Conservation (phyloP, 2,797 vertebrate genomes). For the Loriculus beryllinus region DNA sequence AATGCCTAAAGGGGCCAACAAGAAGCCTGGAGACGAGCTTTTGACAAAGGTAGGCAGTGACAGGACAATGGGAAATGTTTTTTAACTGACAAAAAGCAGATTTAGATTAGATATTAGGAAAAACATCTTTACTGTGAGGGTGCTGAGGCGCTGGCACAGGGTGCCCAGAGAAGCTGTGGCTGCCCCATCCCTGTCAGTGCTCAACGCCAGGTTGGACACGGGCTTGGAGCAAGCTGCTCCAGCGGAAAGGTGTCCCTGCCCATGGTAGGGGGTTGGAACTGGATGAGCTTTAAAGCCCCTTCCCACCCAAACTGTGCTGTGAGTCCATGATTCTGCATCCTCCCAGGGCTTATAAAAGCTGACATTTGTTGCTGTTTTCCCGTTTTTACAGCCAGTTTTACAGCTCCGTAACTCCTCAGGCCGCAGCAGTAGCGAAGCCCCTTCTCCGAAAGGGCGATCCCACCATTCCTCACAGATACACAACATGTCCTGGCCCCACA, state of each 20-base stretch:
- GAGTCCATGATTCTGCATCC: not conserved
- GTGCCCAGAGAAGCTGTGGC: not conserved
- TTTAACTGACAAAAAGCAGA: not conserved
- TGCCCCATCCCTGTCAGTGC: not conserved
- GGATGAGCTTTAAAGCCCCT: not conserved
- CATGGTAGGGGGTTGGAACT: not conserved
- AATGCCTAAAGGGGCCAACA: not conserved
- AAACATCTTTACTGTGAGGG: not conserved
- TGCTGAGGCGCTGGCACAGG: not conserved
- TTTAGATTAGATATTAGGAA: not conserved
- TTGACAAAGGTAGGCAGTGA: not conserved
- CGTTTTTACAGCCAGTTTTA: not conserved
- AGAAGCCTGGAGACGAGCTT: not conserved
- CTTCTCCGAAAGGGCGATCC: accelerated
- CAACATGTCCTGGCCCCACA: not conserved
- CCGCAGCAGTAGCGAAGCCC: accelerated
- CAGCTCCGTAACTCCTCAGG: not conserved
- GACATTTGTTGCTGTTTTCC: not conserved
- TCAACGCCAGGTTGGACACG: not conserved
- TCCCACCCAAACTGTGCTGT: not conserved
- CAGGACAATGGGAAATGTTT: not conserved
- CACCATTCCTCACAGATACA: not conserved
- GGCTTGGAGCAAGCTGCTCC: not conserved
- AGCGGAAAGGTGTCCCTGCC: not conserved
- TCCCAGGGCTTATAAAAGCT: not conserved